A percentile compares a stretch with the other conserved stretches of the same genome.
phyloP scores from a whole-genome alignment of 2,797 vertebrate species.

The Channa striata region DNA sequence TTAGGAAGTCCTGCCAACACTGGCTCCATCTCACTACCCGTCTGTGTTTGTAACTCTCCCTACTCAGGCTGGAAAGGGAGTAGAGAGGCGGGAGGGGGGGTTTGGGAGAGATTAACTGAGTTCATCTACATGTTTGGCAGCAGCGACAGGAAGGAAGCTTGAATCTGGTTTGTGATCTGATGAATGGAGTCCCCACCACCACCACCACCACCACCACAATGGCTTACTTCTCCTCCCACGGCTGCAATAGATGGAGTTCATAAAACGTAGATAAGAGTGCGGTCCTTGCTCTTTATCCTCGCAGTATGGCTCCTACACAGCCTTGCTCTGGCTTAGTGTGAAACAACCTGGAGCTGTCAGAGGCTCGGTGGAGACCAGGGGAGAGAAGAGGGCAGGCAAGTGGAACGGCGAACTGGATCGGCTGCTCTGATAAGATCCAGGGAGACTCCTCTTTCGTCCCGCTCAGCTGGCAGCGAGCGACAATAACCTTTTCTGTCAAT shows the following conservation, averaged over 20 bases:
- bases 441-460: slow-evolving; percentile 52
- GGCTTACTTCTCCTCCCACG: slow-evolving; percentile 26
- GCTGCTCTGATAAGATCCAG: slow-evolving; percentile 70
- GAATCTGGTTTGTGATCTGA: slow-evolving; percentile 30
- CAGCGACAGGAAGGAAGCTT: slow-evolving; percentile 8
- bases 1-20: slow-evolving; percentile 63
- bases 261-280: slow-evolving; percentile 45
- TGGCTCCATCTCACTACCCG: slow-evolving; percentile 44
- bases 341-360: slow-evolving; percentile 74
- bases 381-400: slow-evolving; percentile 61
- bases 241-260: slow-evolving; percentile 43
- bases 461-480: slow-evolving; percentile 47
- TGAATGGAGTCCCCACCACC: slow-evolving; percentile 19
- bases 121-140: slow-evolving; percentile 60
- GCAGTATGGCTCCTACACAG: slow-evolving; percentile 48
- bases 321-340: slow-evolving; percentile 54
- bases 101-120: slow-evolving; percentile 43
- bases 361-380: slow-evolving; percentile 44
- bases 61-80: neutral
- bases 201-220: slow-evolving; percentile 4
- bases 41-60: slow-evolving; percentile 39
- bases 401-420: slow-evolving; percentile 62
- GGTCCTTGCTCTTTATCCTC: slow-evolving; percentile 59
- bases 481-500: slow-evolving; percentile 64
- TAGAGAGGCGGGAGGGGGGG: neutral